Base-by-base conservation (phyloP, 1,140 invertebrate species). In the Euura lappo region DNA sequence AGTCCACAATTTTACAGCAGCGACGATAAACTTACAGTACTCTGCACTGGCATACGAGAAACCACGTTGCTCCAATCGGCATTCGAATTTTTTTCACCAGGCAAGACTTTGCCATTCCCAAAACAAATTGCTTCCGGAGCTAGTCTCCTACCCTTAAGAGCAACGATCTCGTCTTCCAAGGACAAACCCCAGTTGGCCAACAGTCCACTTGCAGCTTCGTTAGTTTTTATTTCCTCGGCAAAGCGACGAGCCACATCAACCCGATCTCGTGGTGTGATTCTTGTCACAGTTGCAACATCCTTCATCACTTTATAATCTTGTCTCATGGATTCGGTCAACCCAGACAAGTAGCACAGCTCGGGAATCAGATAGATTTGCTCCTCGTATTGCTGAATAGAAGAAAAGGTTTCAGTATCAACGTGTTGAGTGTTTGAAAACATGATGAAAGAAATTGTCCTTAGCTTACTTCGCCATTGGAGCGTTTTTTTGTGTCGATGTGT, bases 101-200 rank as follows among this genome's bases (percentile, higher is more conserved):
- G 86, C 85, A 1, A 86, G 86, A 76, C 81, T n/a, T 83, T 77
- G 11, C 88, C 80, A 67, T 90, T 80, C 0, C 93, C 92, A 84
- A 97, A 94, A 46, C 85, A 82, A 5, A 98, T 90, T 1, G 84
- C 82, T 80, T 97, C 95, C 0, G 90, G 85, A 1, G 86, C 85
- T 7, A 97, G 76, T 47, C 90, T 84, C 43, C 97, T 83, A 0
- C 92, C 96, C 1, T 87, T 81, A 4, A 94, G 83, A 73, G 88
- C 82, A 1, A 94, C 78, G 1, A 92, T 90, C 6, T 91, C 89
- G 2, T 87, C 80, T 0, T 90, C 91, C 3, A 99, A 80, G 43
- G 83, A 81, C 1, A 99, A 85, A 2, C 97, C 97, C 97, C 97
- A 99, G 47, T 91, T 91, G 1, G 84, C 80, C n/a, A 99, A 88